Evolutionary conservation across 2,888 invertebrate genomes (phyloP), one percentile per base, ranked within the genome.

Genomic region (Drosophila mercatorum): DNA sequence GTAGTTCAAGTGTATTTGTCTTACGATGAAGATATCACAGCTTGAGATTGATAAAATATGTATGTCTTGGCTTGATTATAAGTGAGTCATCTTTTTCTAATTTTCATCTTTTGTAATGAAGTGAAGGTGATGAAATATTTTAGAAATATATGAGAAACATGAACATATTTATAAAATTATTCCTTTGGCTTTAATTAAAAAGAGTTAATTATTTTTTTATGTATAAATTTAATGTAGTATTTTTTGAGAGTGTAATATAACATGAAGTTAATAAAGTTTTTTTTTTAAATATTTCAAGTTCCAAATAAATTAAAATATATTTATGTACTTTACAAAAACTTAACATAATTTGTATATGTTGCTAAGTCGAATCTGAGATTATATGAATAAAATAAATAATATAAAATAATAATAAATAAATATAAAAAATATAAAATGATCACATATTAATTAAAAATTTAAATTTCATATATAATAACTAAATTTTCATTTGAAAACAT

Each of bases 21-120:
- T 63, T 51, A 22, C 47, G 49, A 63, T 61, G 17, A 36, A 62
- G 44, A 47, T 57, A 28, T 60, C 26, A 63, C 49, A 53, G 49
- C 2, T 59, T 57, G 36, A 26, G 44, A 14, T 38, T 22, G 14
- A 31, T 43, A 43, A 38, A 53, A 28, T 53, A 38, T 55, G 56
- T 38, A 12, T n/a, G 47, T 17, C 40, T 46, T 8, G 17, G 12
- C 11, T 41, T 47, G 22, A 49, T 36, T 36, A 26, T 40, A 31
- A 17, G 22, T 46, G 10, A 31, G 22, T 10, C 36, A 28, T 14
- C 14, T 26, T 26, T 10, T 1, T 5, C 7, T 11, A 28, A 14
- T 47, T 31, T 12, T 4, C 47, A 38, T 34, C 34, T 53, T 26
- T 60, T 34, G 17, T 36, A 36, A 62, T 8, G 36, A 12, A 38